Conservation (phyloP, 2,797 vertebrate species). For the Poeciliopsis gracilis region DNA sequence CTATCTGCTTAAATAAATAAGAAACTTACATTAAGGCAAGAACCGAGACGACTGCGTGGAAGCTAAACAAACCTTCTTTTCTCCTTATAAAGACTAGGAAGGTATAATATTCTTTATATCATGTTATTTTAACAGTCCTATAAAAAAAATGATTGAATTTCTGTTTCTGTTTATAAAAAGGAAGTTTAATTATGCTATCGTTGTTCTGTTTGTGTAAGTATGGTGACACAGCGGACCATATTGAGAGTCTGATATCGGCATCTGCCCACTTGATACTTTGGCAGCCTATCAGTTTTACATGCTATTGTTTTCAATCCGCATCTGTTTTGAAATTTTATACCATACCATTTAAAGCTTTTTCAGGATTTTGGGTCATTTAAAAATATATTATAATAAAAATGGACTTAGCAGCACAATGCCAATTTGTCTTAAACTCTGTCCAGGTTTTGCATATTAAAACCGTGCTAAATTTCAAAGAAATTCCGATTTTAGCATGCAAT, state of each 20-base stretch:
- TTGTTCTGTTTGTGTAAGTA: not conserved
- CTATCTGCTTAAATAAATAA: not conserved
- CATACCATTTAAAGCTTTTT: not conserved
- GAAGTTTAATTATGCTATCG: not conserved
- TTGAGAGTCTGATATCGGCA: not conserved
- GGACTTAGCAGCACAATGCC: not conserved
- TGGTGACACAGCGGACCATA: not conserved
- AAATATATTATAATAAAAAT: not conserved
- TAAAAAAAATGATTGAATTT: not conserved
- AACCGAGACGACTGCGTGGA: not conserved
- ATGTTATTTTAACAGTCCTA: not conserved
- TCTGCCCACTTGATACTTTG: not conserved
- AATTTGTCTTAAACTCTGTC: not conserved
- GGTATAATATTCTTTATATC: not conserved
- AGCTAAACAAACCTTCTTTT: not conserved
- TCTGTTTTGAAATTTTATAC: not conserved
- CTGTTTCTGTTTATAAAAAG: not conserved
- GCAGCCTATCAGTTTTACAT: not conserved
- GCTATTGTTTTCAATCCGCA: too few relatives aligned
- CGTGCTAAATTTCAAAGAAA: conserved; percentile 18
- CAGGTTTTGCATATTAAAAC: not conserved
- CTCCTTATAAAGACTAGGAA: not conserved
- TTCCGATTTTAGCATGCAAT: conserved; percentile 24
- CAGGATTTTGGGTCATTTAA: not conserved
- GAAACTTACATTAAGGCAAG: not conserved